phyloP scores from a whole-genome alignment of 2,888 invertebrate species.

The Conomelus anceps region DNA sequence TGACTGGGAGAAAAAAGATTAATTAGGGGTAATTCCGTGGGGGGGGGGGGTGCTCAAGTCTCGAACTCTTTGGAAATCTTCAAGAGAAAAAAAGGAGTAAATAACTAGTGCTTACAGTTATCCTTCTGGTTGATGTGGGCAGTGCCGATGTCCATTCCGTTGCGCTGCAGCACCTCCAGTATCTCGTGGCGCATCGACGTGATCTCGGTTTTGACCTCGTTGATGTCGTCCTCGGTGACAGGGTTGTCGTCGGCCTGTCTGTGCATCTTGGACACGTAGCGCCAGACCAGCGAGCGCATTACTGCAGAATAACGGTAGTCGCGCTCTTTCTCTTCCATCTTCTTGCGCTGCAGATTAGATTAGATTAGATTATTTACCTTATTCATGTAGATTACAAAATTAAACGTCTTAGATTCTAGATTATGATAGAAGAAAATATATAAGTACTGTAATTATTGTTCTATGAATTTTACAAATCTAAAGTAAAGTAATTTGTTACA shows the following conservation, averaged over 20 bases:
- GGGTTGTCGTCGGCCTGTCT: constrained; percentile 72
- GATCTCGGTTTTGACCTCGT: constrained; percentile 90
- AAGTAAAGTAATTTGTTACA: too few species aligned
- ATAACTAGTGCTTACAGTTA: constrained; percentile 42
- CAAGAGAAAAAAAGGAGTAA: too few species aligned
- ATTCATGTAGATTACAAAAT: too few species aligned
- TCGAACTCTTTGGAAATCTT: too few species aligned
- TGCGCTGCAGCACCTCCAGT: constrained; percentile 78
- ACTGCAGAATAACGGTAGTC: constrained; percentile 70
- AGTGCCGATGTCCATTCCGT: constrained; percentile 76
- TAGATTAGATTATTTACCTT: neutral
- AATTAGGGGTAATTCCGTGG: too few species aligned
- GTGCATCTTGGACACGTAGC: constrained; percentile 84
- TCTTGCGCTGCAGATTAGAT: constrained; percentile 43
- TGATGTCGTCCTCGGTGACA: constrained; percentile 89
- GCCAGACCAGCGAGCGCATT: constrained; percentile 85
- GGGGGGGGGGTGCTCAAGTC: too few species aligned
- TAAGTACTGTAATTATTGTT: too few species aligned
- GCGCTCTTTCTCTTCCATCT: constrained; percentile 57
- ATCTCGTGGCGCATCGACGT: constrained; percentile 88
- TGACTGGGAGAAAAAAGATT: too few species aligned
- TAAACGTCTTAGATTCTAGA: neutral
- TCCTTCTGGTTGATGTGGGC: constrained; percentile 68
- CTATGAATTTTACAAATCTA: too few species aligned
- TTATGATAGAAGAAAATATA: neutral